Evolutionary conservation across 2,888 invertebrate species (phyloP), one percentile per base, ranked within the genome.

Genomic region (Eurytoma adleriae): DNA sequence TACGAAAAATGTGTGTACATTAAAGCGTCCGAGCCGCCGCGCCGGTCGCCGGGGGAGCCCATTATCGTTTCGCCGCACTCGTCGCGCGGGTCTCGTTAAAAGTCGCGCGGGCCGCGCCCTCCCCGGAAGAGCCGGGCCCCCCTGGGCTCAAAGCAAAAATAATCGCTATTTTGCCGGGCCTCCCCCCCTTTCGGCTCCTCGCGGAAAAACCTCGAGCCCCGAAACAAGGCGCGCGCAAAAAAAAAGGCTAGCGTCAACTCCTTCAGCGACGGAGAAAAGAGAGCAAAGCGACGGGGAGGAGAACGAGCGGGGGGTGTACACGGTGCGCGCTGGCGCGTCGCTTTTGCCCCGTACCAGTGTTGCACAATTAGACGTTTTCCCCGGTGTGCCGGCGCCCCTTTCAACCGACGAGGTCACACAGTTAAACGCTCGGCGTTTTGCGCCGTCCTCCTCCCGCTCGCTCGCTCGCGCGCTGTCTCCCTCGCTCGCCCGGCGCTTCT

Each of bases 371-470:
- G 18, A 3, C 18, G 16, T 13, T 14, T 27, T 13, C 61, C 14
- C 20, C 13, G 13, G 14, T 24, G 20, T 5, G 20, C 20, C n/a
- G 13, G 48, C 18, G 24, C 67, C 18, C 20, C 10, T 20, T 10
- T 14, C 20, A 3, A 12, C 14, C n/a, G 18, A 18, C n/a, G n/a
- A 16, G 27, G n/a, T 59, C 27, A 24, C 67, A 24, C 48, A 20
- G 56, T 52, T 73, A 73, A 78, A 73, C 54, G 68, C 68, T 73
- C 56, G 61, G 62, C 73, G 50, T 64, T 73, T 78, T 54, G 61
- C 61, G 57, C 14, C 54, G 13, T 30, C 64, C 62, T 52, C 1
- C 74, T 71, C 20, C 50, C 61, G 50, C 66, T 30, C 30, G 2
- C 30, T 30, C 7, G 7, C 30, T 40, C 40, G 40, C 10, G 10